Evolutionary conservation across 2,888 invertebrate genomes (phyloP).

Genomic region (Lochmaea capreae): DNA sequence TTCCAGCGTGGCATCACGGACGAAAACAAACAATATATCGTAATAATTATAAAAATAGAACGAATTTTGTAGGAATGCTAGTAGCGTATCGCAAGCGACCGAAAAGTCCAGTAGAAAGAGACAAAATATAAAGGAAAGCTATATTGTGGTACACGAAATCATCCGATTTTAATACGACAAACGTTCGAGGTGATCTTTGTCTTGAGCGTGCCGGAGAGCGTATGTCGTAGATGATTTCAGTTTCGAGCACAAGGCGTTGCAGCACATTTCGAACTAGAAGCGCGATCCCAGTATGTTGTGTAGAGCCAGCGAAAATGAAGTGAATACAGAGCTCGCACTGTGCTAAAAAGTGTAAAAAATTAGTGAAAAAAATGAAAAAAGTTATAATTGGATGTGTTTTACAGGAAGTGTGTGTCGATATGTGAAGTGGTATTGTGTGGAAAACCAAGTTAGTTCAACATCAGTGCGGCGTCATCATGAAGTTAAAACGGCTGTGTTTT

Average conservation of each 20-base stretch:
- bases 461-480: slow-evolving; percentile 54
- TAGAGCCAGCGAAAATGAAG: slow-evolving; percentile 60
- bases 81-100: slow-evolving; percentile 59
- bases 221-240: slow-evolving; percentile 43
- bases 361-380: slow-evolving; percentile 45
- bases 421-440: slow-evolving; percentile 49
- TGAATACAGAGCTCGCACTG: slow-evolving; percentile 59
- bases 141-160: slow-evolving; percentile 63
- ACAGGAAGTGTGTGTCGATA: slow-evolving; percentile 45
- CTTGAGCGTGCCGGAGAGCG: slow-evolving; percentile 45
- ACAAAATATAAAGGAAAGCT: slow-evolving; percentile 63
- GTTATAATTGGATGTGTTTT: slow-evolving; percentile 42
- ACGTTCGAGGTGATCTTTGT: slow-evolving; percentile 53
- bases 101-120: slow-evolving; percentile 62
- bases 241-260: slow-evolving; percentile 57
- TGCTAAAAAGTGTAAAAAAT: slow-evolving; percentile 49
- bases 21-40: slow-evolving; percentile 50
- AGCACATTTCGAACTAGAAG: slow-evolving; percentile 53
- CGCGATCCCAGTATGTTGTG: slow-evolving; percentile 55
- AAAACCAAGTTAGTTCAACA: slow-evolving; percentile 41
- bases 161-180: slow-evolving; percentile 53
- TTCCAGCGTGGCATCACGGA: slow-evolving; percentile 41
- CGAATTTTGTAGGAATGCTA: slow-evolving; percentile 57
- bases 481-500: slow-evolving; percentile 61
- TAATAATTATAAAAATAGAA: slow-evolving; percentile 53